Conservation (phyloP, 2,888 invertebrate genomes). For the Tribolium freemani region DNA sequence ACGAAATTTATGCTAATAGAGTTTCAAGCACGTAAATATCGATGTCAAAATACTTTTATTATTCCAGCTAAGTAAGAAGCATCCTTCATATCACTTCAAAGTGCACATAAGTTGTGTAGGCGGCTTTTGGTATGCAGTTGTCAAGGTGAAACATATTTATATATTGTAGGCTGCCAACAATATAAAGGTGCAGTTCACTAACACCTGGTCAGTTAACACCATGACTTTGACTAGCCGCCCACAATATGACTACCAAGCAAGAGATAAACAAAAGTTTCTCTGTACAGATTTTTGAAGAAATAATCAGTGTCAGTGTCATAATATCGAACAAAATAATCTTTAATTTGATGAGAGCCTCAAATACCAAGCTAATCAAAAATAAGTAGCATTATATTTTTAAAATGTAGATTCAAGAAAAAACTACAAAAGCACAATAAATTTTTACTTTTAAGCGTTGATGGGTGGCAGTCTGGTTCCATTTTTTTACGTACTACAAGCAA, state of each 20-base stretch:
- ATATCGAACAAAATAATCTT: too few relatives aligned
- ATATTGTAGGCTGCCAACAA: slow-evolving; percentile 25
- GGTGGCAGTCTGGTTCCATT: too few relatives aligned
- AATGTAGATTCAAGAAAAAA: too few relatives aligned
- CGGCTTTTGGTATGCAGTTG: slow-evolving; percentile 33
- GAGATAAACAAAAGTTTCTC: slow-evolving; percentile 31
- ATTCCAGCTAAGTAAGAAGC: not conserved
- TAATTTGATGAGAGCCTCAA: too few relatives aligned
- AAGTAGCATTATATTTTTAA: too few relatives aligned
- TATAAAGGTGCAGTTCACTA: slow-evolving; percentile 32
- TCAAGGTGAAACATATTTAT: slow-evolving; percentile 32
- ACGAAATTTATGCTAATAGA: too few relatives aligned
- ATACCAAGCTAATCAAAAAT: too few relatives aligned
- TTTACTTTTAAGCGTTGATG: too few relatives aligned
- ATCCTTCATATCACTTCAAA: not conserved
- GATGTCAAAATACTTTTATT: not conserved
- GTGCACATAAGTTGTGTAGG: slow-evolving; percentile 9
- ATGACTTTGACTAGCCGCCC: slow-evolving; percentile 12
- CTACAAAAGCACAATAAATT: too few relatives aligned
- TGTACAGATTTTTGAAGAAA: not conserved
- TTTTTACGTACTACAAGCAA: too few relatives aligned
- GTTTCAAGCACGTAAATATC: too few relatives aligned
- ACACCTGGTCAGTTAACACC: slow-evolving; percentile 33
- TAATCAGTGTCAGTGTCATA: too few relatives aligned
- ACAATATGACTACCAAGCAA: slow-evolving; percentile 6